Evolutionary conservation across 2,888 invertebrate genomes (phyloP), one percentile per base, ranked within the genome.

Genomic region (Caenorhabditis sp.): DNA sequence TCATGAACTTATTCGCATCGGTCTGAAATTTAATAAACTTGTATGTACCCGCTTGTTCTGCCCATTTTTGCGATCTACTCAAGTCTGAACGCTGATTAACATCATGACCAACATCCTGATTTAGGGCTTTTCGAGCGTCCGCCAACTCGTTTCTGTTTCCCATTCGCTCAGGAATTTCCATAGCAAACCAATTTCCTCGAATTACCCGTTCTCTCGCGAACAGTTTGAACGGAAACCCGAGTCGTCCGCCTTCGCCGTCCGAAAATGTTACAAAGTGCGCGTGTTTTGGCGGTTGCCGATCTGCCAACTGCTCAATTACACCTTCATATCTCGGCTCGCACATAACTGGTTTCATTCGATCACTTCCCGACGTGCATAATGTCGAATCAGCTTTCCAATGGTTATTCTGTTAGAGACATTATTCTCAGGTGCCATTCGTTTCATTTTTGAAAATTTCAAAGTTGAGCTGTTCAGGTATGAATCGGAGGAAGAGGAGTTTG

Each of bases 401-500:
- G 68, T 17, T 77, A 58, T 55, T 77, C 77, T 17, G 77, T 62
- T 39, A 43, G 66, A 43, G 71, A 77, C 53, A 71, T 72, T 37
- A 66, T 72, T 24, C 52, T 72, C 39, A 55, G 71, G 77, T 77
- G 13, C 15, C 22, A 5, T 35, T 53, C 15, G 41, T 45, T 43
- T 11, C 15, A 17, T 9, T 27, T 20, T 9, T 20, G 35, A 17
- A 9, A 24, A 26, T 26, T 43, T 26, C 26, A 6, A 11, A 27
- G n/a, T 2, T 27, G 35, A 15, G 6, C 48, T 20, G 35, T 79
- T 71, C 41, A 87, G 87, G 73, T 87, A 87, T 70, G 86, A 87
- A 63, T 82, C 85, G 2, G 87, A 85, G 61, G 87, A 87, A 63
- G 87, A 87, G 35, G 87, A 86, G 50, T 87, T 86, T 53, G 70